Evolutionary conservation across 1,140 invertebrate species (phyloP).

Genomic region (Megalonaias nervosa): DNA sequence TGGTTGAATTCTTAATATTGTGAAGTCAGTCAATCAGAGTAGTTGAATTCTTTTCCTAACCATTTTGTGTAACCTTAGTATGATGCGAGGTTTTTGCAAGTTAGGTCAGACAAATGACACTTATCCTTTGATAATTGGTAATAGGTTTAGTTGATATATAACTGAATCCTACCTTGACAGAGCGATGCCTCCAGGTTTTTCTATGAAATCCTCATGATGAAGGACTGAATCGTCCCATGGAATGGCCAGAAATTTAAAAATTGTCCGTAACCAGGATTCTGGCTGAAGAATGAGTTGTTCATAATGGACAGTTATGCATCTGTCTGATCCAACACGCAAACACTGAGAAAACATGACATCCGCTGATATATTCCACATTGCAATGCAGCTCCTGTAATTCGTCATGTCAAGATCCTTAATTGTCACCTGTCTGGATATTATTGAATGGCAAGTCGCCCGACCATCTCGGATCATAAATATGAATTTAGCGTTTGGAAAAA

Average conservation of each 20-base stretch:
- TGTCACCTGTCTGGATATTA: slow-evolving; percentile 94
- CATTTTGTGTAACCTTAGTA: no score
- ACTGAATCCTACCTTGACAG: slow-evolving; percentile 81
- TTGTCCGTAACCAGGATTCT: slow-evolving; percentile 86
- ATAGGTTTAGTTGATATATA: no score
- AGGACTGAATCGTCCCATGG: slow-evolving; percentile 96
- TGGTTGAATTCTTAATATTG: no score
- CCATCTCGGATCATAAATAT: slow-evolving; percentile 98
- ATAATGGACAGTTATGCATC: slow-evolving; percentile 92
- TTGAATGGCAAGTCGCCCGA: slow-evolving; percentile 96
- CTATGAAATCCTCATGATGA: slow-evolving; percentile 96
- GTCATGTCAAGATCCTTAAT: slow-evolving; percentile 96
- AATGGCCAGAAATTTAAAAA: slow-evolving; percentile 90
- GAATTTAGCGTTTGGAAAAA: slow-evolving; percentile 89
- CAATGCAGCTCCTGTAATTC: slow-evolving; percentile 92
- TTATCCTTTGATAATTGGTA: no score
- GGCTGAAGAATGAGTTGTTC: slow-evolving; percentile 97
- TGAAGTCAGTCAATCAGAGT: no score
- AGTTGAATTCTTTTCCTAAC: no score
- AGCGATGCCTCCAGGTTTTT: slow-evolving; percentile 84
- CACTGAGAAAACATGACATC: slow-evolving; percentile 95
- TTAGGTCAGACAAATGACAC: no score
- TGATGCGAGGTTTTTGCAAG: no score
- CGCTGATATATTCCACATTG: slow-evolving; percentile 96
- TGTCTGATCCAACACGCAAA: slow-evolving; percentile 80